phyloP scores from a whole-genome alignment of 2,113 vertebrate genomes.

The Varanus salvator region DNA sequence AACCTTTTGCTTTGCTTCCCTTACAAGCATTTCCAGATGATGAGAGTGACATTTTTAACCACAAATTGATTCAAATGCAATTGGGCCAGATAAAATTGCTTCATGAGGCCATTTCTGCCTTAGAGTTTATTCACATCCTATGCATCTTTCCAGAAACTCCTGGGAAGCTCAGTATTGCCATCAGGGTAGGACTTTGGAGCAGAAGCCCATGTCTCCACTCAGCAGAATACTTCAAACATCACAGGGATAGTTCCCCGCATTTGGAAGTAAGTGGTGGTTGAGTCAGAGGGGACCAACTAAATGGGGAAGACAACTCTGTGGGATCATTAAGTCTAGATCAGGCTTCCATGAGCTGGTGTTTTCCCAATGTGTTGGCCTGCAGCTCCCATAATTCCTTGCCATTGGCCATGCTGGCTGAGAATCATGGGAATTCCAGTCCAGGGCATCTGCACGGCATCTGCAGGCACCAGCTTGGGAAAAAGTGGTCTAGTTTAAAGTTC shows the following conservation, averaged over 20 bases:
- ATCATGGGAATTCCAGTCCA: too few species aligned
- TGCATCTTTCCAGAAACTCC: neutral
- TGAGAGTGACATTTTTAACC: neutral
- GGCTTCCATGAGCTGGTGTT: too few species aligned
- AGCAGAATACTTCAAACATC: neutral
- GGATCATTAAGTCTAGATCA: too few species aligned
- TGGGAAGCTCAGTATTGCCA: neutral
- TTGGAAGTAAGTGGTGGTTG: neutral
- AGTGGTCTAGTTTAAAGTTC: neutral
- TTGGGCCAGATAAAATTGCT: neutral
- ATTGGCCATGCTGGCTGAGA: too few species aligned
- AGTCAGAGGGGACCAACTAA: neutral
- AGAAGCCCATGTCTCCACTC: neutral
- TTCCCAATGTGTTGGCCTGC: too few species aligned
- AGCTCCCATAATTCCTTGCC: too few species aligned
- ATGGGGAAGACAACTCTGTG: neutral
- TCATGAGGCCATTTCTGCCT: neutral
- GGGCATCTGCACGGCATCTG: too few species aligned
- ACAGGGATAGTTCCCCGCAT: neutral
- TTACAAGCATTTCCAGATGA: too few species aligned
- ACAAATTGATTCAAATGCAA: neutral
- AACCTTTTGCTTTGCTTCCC: neutral
- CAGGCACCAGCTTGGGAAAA: too few species aligned
- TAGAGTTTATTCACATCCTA: neutral
- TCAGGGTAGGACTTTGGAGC: neutral